Evolutionary conservation across 2,888 invertebrate species (phyloP).

Genomic region (Lycophotia porphyrea): DNA sequence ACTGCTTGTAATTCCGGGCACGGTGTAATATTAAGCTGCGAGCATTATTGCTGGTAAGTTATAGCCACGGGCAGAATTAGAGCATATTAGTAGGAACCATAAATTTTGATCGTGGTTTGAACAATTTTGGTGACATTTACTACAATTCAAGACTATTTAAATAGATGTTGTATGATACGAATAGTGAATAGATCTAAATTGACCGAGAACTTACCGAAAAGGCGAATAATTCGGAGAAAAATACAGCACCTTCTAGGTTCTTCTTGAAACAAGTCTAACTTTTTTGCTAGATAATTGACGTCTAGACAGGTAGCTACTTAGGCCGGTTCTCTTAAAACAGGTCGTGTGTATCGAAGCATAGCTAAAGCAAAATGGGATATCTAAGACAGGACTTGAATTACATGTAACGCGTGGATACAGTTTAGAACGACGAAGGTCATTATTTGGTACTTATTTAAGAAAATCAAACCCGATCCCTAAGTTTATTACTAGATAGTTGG

Average conservation of each 20-base stretch:
- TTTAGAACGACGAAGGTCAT: not conserved
- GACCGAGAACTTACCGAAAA: not conserved
- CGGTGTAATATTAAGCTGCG: conserved; percentile 33
- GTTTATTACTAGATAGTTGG: not conserved
- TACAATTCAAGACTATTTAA: not conserved
- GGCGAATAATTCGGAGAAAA: not conserved
- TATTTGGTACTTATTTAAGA: not conserved
- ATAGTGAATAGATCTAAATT: not conserved
- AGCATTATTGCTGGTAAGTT: conserved; percentile 37
- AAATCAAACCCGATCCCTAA: not conserved
- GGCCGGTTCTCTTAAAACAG: conserved; percentile 14
- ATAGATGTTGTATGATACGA: not conserved
- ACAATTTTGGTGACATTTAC: not conserved
- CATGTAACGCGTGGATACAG: not conserved
- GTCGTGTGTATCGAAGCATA: conserved; percentile 39
- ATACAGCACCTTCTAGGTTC: not conserved
- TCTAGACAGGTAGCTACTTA: conserved; percentile 18
- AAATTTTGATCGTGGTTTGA: conserved; percentile 12
- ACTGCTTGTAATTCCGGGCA: conserved; percentile 37
- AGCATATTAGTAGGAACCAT: conserved; percentile 12
- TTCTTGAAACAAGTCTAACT: conserved; percentile 23
- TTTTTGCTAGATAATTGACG: conserved; percentile 32
- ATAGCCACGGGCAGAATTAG: conserved; percentile 17
- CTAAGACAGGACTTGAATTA: conserved; percentile 14
- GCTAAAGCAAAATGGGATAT: conserved; percentile 19